Conservation (phyloP, 2,888 invertebrate species). For the Platycnemis pennipes region DNA sequence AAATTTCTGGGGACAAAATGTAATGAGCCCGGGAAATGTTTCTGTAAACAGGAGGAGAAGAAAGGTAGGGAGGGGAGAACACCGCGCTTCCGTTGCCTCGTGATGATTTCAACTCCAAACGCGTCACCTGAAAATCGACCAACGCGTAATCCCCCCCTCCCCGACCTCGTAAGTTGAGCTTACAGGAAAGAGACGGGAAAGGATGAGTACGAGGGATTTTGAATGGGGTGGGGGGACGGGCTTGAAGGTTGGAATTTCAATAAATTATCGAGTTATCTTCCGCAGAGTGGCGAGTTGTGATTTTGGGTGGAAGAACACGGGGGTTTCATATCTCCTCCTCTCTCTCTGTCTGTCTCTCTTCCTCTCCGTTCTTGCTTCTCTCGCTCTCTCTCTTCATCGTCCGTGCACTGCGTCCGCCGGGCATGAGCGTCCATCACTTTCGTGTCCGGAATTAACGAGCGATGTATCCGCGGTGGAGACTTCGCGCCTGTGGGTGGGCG, state of each 20-base stretch:
- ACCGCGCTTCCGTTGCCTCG: background rate
- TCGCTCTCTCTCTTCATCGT: background rate
- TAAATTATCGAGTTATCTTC: conserved; percentile 19
- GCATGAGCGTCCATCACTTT: conserved; percentile 29
- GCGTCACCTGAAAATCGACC: background rate
- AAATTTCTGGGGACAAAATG: background rate
- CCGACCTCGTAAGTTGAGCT: background rate
- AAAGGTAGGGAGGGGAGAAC: background rate
- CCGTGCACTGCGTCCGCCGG: background rate
- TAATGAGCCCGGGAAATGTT: background rate
- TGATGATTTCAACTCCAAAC: background rate
- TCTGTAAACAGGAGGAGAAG: background rate
- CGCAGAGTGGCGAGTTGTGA: background rate
- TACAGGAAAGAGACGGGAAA: background rate
- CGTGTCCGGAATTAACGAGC: conserved; percentile 26
- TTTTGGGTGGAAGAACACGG: conserved; percentile 22
- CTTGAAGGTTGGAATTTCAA: background rate
- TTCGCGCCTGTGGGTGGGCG: background rate
- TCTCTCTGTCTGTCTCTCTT: no score
- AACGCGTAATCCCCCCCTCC: background rate
- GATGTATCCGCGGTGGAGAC: conserved; percentile 7
- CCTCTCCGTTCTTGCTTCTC: background rate
- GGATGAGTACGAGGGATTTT: no score
- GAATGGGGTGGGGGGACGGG: background rate
- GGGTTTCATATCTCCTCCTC: no score